Conservation (phyloP, 2,113 vertebrate genomes). For the Ibidorhyncha struthersii region DNA sequence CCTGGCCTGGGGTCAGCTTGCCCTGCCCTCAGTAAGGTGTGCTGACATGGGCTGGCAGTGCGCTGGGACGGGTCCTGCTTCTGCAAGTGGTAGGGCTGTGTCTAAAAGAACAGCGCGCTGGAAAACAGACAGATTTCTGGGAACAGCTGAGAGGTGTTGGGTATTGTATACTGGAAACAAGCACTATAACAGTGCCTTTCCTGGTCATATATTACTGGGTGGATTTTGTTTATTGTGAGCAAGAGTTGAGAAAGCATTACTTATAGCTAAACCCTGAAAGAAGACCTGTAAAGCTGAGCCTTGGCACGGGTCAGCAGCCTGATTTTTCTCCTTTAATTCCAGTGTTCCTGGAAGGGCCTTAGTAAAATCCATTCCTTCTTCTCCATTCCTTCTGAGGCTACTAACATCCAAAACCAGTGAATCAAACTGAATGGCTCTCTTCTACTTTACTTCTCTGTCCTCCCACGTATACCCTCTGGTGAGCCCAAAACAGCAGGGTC, state of each 20-base stretch:
- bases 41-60: neutral
- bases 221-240: rapidly evolving
- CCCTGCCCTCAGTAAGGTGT: rapidly evolving
- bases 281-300: neutral
- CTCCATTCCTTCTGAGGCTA: neutral
- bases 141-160: neutral
- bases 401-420: neutral
- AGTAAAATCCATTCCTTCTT: neutral
- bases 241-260: neutral
- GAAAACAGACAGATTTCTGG: rapidly evolving
- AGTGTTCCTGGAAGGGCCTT: neutral
- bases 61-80: neutral
- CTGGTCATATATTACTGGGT: neutral
- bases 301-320: neutral
- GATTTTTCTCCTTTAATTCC: neutral
- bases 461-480: rapidly evolving
- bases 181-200: neutral
- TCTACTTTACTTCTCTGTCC: neutral
- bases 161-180: neutral
- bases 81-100: neutral
- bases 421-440: neutral
- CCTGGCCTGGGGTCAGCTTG: neutral
- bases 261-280: neutral
- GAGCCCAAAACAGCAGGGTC: neutral
- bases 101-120: neutral